Conservation (phyloP, 2,797 vertebrate genomes). For the Ispidina picta region DNA sequence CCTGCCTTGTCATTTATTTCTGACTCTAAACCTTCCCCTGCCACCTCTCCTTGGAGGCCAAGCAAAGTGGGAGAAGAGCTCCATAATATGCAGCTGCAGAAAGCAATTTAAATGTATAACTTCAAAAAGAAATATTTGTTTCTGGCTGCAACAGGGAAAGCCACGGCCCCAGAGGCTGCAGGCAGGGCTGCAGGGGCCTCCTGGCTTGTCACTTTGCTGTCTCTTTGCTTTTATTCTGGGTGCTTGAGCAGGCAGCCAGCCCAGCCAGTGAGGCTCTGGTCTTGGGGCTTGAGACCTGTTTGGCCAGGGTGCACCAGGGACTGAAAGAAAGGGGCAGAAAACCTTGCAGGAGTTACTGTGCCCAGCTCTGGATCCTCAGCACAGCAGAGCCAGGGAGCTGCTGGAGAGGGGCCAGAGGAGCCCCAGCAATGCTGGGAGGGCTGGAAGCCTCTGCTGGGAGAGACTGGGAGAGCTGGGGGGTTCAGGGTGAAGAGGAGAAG, state of each 20-base stretch:
- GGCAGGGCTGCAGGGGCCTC: neutral
- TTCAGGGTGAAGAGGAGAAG: too few relatives aligned
- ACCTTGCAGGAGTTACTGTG: neutral
- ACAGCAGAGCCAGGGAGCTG: too few relatives aligned
- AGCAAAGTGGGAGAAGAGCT: neutral
- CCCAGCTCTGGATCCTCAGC: too few relatives aligned
- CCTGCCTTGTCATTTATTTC: neutral
- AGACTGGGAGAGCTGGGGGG: too few relatives aligned
- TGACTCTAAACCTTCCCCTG: neutral
- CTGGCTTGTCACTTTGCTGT: neutral
- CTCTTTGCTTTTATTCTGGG: neutral
- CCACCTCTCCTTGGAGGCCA: neutral
- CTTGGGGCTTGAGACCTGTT: neutral
- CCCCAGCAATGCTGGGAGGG: too few relatives aligned
- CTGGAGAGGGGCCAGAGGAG: too few relatives aligned
- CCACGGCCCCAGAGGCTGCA: fast-evolving
- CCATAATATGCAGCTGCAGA: neutral
- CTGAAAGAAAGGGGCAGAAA: neutral
- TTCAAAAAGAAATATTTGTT: neutral
- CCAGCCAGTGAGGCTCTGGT: neutral
- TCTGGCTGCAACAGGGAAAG: neutral
- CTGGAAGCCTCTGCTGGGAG: too few relatives aligned
- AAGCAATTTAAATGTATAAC: neutral
- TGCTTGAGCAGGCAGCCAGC: neutral
- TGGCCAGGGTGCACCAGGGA: fast-evolving